Evolutionary conservation across 1,140 invertebrate genomes (phyloP), one percentile per base, ranked within the genome.

Genomic region (Atopsyche davidsoni): DNA sequence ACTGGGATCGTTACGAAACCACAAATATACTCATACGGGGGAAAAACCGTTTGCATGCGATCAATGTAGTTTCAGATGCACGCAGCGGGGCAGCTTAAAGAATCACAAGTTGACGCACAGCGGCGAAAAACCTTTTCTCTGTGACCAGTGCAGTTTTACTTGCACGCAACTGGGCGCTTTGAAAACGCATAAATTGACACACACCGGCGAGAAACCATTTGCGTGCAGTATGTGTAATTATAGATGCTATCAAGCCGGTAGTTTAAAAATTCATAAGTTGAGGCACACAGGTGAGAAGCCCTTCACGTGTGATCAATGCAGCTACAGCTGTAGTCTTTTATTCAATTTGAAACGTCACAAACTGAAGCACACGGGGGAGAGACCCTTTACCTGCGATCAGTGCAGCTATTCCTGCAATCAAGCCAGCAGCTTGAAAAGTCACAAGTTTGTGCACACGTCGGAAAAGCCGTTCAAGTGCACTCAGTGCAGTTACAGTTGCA

Each of bases 1-100:
- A 13, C 13, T 13, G 3, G 41, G 13, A 3, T 13, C n/a, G 11
- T 28, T 24, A 11, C 9, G n/a, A 25, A n/a, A 7, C n/a, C 41
- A 43, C 21, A 22, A 23, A 25, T 10, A 25, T 11, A 22, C 19
- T 9, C 41, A 43, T 22, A 43, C 41, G 7, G 41, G 41, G 4
- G 7, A 23, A 22, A 43, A 43, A 25, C 41, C 41, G 17, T 43
- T 22, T 43, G 9, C 21, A 2, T 43, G 41, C 17, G 41, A 43
- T 14, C n/a, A 43, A 14, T 43, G 41, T 18, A 17, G 17, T 4
- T 43, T 23, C 17, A n/a, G 11, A 2, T 24, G 41, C 41, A 24
- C 22, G 13, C 23, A 43, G 7, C 13, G n/a, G 4, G 10, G 19
- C 13, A 18, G n/a, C 18, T 43, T 24, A 11, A 43, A 43, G 11